Evolutionary conservation across 2,797 vertebrate genomes (phyloP).

Genomic region (Coccyzus lansbergi): DNA sequence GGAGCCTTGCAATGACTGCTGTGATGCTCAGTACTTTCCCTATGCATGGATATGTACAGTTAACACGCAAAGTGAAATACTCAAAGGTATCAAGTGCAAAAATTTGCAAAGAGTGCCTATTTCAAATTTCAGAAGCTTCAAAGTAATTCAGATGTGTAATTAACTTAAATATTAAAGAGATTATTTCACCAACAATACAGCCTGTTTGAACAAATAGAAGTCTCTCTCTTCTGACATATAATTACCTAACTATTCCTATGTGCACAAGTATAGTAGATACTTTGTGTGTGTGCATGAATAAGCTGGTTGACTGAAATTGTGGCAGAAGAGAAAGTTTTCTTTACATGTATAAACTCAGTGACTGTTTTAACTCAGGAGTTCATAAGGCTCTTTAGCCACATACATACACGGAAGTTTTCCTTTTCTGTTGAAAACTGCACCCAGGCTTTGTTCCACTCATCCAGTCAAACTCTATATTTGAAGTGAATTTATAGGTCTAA

Average conservation of each 20-base stretch:
- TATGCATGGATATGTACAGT: accelerated
- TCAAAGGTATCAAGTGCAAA: neutral
- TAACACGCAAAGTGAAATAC: neutral
- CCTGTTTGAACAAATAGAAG: neutral
- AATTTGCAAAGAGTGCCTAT: neutral
- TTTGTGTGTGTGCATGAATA: neutral
- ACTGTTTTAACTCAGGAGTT: neutral
- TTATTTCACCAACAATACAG: neutral
- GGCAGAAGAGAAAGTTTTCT: neutral
- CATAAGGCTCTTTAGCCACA: too few species aligned
- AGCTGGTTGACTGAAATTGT: neutral
- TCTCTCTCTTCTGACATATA: neutral
- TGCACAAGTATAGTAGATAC: neutral
- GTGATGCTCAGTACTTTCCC: neutral
- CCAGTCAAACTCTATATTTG: neutral
- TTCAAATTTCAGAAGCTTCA: neutral
- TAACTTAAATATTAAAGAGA: neutral
- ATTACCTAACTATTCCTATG: neutral
- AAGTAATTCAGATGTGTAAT: neutral
- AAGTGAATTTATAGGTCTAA: neutral
- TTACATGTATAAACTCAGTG: neutral
- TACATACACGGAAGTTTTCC: neutral
- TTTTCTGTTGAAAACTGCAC: neutral
- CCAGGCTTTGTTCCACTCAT: neutral
- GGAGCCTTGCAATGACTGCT: neutral